A percentile compares a stretch with the other conserved stretches of the same genome.
Conservation (phyloP, 1,140 invertebrate genomes). For the Fopius arisanus region DNA sequence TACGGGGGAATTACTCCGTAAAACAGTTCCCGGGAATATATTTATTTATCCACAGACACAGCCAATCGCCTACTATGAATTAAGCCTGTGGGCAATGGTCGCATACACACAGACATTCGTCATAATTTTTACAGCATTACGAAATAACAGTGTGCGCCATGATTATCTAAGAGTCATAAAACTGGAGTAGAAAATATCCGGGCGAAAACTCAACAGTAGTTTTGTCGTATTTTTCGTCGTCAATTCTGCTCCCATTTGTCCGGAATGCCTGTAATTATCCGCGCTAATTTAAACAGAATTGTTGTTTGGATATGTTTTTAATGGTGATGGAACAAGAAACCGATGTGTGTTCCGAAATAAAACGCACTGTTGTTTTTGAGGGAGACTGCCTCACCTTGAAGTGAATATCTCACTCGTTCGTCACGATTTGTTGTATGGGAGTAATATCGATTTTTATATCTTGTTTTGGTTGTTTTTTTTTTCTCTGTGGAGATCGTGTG, state of each 20-base stretch:
- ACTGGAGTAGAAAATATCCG: constrained; percentile 28
- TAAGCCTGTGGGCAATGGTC: neutral
- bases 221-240: neutral
- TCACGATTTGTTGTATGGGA: neutral
- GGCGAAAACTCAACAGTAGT: neutral
- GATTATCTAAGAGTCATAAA: constrained; percentile 30
- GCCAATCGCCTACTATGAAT: neutral
- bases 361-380: neutral
- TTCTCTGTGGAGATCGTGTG: too few species aligned
- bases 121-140: constrained; percentile 23
- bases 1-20: neutral
- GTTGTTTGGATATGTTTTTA: neutral
- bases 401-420: neutral
- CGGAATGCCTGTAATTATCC: neutral
- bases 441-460: too few species aligned
- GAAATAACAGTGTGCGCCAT: constrained; percentile 18
- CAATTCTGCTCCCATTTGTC: neutral
- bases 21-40: neutral
- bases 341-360: neutral
- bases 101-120: neutral
- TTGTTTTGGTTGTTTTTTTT: too few species aligned
- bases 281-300: neutral
- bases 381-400: neutral
- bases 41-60: neutral
- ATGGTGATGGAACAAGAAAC: neutral